Conservation (phyloP, 2,888 invertebrate genomes). For the Sabellastarte sp. region DNA sequence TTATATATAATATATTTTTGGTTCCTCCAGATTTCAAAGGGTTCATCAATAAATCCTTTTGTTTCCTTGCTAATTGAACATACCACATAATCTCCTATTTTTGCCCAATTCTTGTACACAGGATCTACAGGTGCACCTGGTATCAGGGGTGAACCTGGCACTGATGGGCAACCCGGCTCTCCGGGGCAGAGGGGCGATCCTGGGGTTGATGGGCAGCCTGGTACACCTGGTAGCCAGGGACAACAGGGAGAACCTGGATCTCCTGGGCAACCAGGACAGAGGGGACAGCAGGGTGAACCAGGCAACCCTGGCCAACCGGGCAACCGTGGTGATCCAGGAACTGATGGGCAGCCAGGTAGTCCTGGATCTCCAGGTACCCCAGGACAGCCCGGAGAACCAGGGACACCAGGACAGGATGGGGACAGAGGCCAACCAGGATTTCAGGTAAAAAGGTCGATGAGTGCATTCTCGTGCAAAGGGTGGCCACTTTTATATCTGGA, state of each 20-base stretch:
- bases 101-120: too few species aligned
- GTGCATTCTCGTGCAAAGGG: too few species aligned
- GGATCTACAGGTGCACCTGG: too few species aligned
- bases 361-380: neutral
- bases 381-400: conserved; percentile 9
- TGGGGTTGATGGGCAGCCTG: too few species aligned
- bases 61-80: too few species aligned
- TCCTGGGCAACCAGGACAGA: conserved; percentile 1
- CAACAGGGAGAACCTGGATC: conserved; percentile 6
- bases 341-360: neutral
- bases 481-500: too few species aligned
- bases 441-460: too few species aligned
- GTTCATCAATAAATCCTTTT: too few species aligned
- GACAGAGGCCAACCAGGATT: conserved; percentile 1
- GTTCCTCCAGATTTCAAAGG: too few species aligned
- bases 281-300: conserved; percentile 4
- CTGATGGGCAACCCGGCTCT: conserved; percentile 16
- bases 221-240: conserved; percentile 1
- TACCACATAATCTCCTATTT: too few species aligned
- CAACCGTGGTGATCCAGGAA: neutral
- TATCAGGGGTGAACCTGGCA: too few species aligned
- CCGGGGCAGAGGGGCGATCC: conserved; percentile 3
- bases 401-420: neutral
- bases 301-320: conserved; percentile 9
- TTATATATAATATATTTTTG: too few species aligned